Evolutionary conservation across 2,797 vertebrate species (phyloP).

Genomic region (Glyptemys insculpta): DNA sequence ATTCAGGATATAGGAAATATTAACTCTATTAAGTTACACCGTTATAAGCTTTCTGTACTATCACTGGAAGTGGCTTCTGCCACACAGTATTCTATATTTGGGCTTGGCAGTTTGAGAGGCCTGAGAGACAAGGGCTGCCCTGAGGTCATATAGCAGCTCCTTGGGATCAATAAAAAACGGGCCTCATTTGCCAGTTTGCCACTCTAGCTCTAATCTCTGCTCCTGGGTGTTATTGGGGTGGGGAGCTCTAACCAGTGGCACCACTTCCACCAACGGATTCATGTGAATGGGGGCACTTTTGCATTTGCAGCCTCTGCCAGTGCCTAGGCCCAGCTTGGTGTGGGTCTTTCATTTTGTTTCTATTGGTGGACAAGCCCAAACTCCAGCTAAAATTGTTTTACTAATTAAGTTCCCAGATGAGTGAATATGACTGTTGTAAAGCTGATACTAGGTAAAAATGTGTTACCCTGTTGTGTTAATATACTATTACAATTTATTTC

Average conservation of each 20-base stretch:
- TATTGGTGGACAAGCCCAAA: neutral
- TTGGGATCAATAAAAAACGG: neutral
- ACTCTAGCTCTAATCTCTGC: slow-evolving; percentile 31
- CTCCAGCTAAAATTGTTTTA: neutral
- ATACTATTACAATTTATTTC: neutral
- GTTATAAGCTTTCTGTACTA: neutral
- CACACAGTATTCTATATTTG: neutral
- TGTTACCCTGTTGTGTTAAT: neutral
- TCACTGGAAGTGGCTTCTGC: slow-evolving; percentile 30
- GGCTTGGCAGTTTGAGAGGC: slow-evolving; percentile 31
- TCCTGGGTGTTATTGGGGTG: slow-evolving; percentile 65
- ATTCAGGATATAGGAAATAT: neutral
- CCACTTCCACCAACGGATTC: slow-evolving; percentile 40
- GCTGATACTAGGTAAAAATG: neutral
- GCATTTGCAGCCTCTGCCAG: neutral
- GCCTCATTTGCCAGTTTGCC: slow-evolving; percentile 36
- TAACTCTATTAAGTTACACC: neutral
- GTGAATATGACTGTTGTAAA: neutral
- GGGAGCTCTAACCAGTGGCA: slow-evolving; percentile 26
- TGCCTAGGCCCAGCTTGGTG: neutral
- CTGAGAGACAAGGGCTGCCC: slow-evolving; percentile 38
- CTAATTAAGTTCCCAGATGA: neutral
- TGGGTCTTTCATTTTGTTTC: neutral
- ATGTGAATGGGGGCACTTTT: neutral
- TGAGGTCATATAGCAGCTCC: slow-evolving; percentile 25